A percentile compares a stretch with the other conserved stretches of the same genome.
phyloP scores from a whole-genome alignment of 2,797 vertebrate species.

The Artibeus lituratus region DNA sequence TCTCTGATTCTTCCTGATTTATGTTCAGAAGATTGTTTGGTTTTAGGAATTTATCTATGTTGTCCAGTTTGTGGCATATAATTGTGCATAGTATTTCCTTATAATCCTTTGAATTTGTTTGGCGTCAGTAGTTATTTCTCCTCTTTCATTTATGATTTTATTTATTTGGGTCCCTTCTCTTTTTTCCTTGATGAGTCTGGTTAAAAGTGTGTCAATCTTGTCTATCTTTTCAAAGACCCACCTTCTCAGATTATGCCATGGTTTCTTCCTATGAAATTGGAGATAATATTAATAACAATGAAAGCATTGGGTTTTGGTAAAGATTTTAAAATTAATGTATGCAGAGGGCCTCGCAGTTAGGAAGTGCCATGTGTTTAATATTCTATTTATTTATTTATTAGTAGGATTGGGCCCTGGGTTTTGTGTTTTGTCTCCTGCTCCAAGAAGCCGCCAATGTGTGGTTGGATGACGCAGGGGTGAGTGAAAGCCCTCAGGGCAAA shows the following conservation, averaged over 20 bases:
- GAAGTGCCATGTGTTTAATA: background rate
- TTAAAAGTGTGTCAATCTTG: too few relatives aligned
- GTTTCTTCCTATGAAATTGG: background rate
- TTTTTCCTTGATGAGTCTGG: too few relatives aligned
- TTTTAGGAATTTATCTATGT: too few relatives aligned
- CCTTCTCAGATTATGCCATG: background rate
- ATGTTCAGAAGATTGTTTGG: too few relatives aligned
- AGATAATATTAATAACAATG: background rate
- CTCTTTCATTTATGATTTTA: too few relatives aligned
- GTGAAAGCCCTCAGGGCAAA: background rate
- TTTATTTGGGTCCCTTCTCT: too few relatives aligned
- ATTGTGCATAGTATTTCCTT: too few relatives aligned
- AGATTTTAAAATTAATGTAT: background rate
- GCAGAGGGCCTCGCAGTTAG: background rate
- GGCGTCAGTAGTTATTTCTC: too few relatives aligned
- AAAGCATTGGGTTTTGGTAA: background rate
- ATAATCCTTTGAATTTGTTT: too few relatives aligned
- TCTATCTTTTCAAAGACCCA: too few relatives aligned
- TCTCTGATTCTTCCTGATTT: too few relatives aligned
- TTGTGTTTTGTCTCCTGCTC: background rate
- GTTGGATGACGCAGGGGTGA: background rate
- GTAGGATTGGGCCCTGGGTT: background rate
- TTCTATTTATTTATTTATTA: background rate
- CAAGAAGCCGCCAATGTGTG: background rate
- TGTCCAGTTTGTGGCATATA: too few relatives aligned